Percentiles rank a stretch among this genome's conserved stretches.
These are phyloP conservation scores for Dicyrtomina minuta DNA, from an alignment of 2,888 invertebrate species.

Conservation along the genomic window DNA sequence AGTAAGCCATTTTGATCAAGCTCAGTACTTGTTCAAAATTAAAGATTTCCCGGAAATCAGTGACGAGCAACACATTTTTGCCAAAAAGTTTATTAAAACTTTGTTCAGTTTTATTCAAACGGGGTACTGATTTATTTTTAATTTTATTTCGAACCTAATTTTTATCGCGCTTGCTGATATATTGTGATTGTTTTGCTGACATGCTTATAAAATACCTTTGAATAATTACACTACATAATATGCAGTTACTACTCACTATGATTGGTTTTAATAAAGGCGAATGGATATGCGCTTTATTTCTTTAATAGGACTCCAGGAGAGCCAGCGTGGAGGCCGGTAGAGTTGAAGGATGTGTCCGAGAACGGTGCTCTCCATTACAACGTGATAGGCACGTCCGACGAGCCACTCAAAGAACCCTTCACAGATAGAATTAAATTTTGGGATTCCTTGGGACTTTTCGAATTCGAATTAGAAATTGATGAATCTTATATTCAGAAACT, in stretches of 20 bases:
- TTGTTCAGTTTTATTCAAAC: slow-evolving; percentile 36
- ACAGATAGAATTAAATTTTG: slow-evolving; percentile 41
- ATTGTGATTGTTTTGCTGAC: too few species aligned
- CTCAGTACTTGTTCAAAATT: slow-evolving; percentile 45
- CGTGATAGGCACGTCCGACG: slow-evolving; percentile 29
- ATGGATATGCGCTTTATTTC: too few species aligned
- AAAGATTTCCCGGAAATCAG: slow-evolving; percentile 38
- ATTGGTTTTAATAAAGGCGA: background rate
- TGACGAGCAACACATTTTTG: slow-evolving; percentile 35
- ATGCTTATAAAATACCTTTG: too few species aligned
- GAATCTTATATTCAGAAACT: background rate
- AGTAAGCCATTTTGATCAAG: slow-evolving; percentile 47
- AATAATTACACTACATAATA: background rate
- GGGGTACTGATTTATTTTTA: slow-evolving; percentile 32
- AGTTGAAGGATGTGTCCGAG: slow-evolving; percentile 16
- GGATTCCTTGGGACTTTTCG: slow-evolving; percentile 38
- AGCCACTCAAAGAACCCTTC: slow-evolving; percentile 41
- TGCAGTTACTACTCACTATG: background rate
- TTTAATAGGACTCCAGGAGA: slow-evolving; percentile 23
- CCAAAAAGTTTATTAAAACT: slow-evolving; percentile 32
- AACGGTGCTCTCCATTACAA: slow-evolving; percentile 39
- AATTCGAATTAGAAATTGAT: slow-evolving; percentile 38
- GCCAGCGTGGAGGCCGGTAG: slow-evolving; percentile 25
- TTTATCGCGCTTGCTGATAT: background rate
- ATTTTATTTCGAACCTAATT: too few species aligned